Evolutionary conservation across 1,140 invertebrate species (phyloP), one percentile per base, ranked within the genome.

Genomic region (Diorhabda sublineata): DNA sequence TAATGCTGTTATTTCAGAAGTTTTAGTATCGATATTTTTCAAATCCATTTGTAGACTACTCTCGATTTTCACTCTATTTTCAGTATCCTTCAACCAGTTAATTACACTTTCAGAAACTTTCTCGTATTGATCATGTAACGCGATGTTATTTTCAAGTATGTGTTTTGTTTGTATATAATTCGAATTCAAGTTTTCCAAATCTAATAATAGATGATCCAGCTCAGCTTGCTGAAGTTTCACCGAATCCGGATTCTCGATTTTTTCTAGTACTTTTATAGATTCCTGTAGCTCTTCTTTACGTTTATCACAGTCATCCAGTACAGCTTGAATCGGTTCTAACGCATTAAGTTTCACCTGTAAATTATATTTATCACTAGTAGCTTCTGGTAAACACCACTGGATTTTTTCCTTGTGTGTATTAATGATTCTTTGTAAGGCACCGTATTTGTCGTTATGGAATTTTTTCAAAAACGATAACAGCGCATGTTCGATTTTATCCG

Each of bases 341-440:
- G 94, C 91, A 3, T 90, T 87, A 76, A 92, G 86, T 83, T 98
- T 98, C 0, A 94, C 90, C 84, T 97, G 93, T n/a, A 97, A 83
- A 80, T 94, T 96, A 77, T 95, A 97, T 78, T 90, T 89, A 78
- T 98, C 95, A 76, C 91, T 94, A 44, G 88, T 89, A 4, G 90
- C 87, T 79, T 97, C 95, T 1, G 92, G 92, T 71, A 90, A 87
- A 81, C 95, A 97, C 94, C 95, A 98, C n/a, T 87, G 84, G 0
- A 96, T 88, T 81, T 98, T 98, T 77, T 98, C 96, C 71, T 90
- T 90, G 61, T 91, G 88, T 2, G 90, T 89, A 58, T 85, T 84
- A 3, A 97, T 85, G 79, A 92, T 89, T 72, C 93, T 87, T 75
- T 93, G 90, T 41, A 95, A 85, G 77, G 91, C 90, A 60, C 87